phyloP scores from a whole-genome alignment of 2,797 vertebrate species.

The Cercopithecus neglectus region DNA sequence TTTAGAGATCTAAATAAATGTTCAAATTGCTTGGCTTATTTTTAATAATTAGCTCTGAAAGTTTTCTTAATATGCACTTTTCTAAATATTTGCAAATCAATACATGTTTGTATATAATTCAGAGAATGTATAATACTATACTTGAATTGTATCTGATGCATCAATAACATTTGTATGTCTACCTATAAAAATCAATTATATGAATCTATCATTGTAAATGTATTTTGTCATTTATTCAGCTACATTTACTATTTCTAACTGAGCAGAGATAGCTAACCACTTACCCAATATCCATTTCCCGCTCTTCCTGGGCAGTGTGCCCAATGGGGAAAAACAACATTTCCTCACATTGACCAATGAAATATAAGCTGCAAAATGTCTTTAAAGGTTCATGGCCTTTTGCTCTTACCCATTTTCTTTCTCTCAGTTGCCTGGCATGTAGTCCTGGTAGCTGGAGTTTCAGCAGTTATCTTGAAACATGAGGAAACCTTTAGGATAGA shows the following conservation, averaged over 20 bases:
- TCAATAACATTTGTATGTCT: neutral
- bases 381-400: neutral
- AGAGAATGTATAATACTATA: neutral
- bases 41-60: slow-evolving; percentile 23
- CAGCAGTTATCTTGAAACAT: neutral
- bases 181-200: slow-evolving; percentile 17
- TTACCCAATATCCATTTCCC: neutral
- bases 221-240: slow-evolving; percentile 41
- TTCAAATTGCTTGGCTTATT: slow-evolving; percentile 37
- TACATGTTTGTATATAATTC: slow-evolving; percentile 18
- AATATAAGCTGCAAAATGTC: neutral
- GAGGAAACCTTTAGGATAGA: neutral
- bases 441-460: neutral
- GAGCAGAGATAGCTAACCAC: neutral
- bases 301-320: neutral
- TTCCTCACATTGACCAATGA: neutral
- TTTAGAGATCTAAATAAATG: slow-evolving; percentile 18
- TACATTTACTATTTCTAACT: slow-evolving; percentile 12
- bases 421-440: neutral
- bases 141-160: neutral
- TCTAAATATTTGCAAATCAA: slow-evolving; percentile 42
- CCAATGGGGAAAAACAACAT: neutral
- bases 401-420: neutral
- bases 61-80: slow-evolving; percentile 14
- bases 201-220: neutral